Evolutionary conservation across 2,797 vertebrate genomes (phyloP), one percentile per base, ranked within the genome.

Genomic region (Hipposideros larvatus): DNA sequence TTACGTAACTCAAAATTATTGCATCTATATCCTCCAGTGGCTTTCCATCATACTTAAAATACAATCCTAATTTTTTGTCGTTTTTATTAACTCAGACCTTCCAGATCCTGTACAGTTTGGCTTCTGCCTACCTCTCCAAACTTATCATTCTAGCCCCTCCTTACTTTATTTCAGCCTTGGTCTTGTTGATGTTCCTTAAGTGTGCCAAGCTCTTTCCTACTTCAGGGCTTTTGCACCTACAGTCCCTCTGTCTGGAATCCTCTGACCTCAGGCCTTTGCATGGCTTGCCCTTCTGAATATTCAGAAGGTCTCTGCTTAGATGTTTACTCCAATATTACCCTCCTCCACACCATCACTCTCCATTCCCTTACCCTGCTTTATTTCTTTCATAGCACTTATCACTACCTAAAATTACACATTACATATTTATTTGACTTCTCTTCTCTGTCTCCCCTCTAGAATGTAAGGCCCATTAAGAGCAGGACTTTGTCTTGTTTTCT

Each of bases 401-500:
- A 85, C 53, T 80, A 41, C 78, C 70, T 94, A 57, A 75, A 92
- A 74, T 90, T 92, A 88, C 5, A 71, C 28, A 65, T 74, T 61
- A 55, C 41, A 4, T 90, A 55, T 87, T 87, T 88, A 41, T 95
- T 85, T 66, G 28, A 46, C 57, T 87, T 63, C 77, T 86, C 71
- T 89, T 85, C 66, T 87, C 22, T 85, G 41, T 74, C 57, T 95
- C 78, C 74, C 71, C 43, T 96, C 15, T 88, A 66, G 70, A 90
- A 73, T 59, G 7, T 82, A 82, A 94, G 18, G 37, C 46, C 4
- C 14, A 7, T 68, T 48, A 84, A 73, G 34, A 86, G 41, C 66
- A 96, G 51, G n/a, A 53, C 51, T 95, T 83, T 63, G 15, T 77
- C 77, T 95, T 91, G 28, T 84, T 94, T 95, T 95, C 63, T 95